Evolutionary conservation across 2,888 invertebrate genomes (phyloP).

Genomic region (Himalopsyche anomala): DNA sequence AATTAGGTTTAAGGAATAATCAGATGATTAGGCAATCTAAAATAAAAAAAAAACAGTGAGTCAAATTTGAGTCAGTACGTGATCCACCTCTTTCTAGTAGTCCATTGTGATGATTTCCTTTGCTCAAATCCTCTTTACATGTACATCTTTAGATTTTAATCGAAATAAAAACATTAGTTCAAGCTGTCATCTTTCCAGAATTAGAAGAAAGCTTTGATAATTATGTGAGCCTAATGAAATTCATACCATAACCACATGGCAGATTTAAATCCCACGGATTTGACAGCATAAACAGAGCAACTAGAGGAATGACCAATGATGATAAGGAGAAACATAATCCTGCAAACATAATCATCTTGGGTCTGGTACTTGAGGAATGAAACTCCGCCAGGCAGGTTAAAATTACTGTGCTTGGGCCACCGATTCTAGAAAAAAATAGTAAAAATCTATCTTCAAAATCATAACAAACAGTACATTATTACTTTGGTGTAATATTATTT

Average conservation of each 20-base stretch:
- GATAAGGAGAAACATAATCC: conserved; percentile 83
- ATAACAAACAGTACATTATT: too few relatives aligned
- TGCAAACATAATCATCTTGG: conserved; percentile 80
- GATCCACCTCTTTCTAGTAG: too few relatives aligned
- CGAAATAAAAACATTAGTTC: too few relatives aligned
- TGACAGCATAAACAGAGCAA: conserved; percentile 85
- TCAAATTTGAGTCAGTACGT: neutral
- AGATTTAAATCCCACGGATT: conserved; percentile 75
- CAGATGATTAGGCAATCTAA: neutral
- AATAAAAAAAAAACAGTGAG: neutral
- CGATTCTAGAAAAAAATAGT: conserved; percentile 70
- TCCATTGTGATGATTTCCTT: too few relatives aligned
- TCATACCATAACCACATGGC: conserved; percentile 49
- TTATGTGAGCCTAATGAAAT: neutral
- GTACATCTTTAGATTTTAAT: too few relatives aligned
- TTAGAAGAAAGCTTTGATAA: too few relatives aligned
- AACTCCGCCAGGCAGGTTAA: conserved; percentile 85
- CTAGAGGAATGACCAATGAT: conserved; percentile 79
- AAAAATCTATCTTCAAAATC: neutral
- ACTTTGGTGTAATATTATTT: too few relatives aligned
- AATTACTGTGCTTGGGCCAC: conserved; percentile 85
- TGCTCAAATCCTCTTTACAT: neutral
- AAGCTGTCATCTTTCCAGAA: too few relatives aligned
- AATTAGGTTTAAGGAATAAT: neutral
- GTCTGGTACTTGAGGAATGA: conserved; percentile 81